These are phyloP conservation scores for Tetramorium alpestre DNA, from an alignment of 1,140 invertebrate species.

Conservation along the genomic window DNA sequence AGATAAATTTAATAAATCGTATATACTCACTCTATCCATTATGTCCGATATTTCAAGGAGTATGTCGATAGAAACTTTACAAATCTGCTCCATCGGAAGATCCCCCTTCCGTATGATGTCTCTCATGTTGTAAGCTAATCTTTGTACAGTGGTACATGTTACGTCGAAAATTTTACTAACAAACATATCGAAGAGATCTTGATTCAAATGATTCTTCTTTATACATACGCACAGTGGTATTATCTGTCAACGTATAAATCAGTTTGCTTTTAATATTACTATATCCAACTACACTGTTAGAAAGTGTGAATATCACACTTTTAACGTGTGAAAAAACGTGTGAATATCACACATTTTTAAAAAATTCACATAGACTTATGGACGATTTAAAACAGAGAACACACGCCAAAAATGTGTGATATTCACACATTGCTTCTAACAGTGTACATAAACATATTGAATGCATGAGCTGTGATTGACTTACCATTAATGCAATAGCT, in stretches of 20 bases:
- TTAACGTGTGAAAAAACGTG: too few species aligned
- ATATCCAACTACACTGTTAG: background rate
- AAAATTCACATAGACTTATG: too few species aligned
- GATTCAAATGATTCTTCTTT: conserved; percentile 75
- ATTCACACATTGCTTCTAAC: too few species aligned
- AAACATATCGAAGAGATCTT: conserved; percentile 88
- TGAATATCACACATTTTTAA: too few species aligned
- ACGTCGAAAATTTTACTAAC: conserved; percentile 88
- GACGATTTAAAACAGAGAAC: too few species aligned
- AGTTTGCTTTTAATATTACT: conserved; percentile 61
- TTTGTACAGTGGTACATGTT: conserved; percentile 88
- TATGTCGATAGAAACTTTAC: conserved; percentile 83
- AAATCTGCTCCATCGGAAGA: conserved; percentile 81
- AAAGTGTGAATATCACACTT: too few species aligned
- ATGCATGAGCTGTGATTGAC: conserved; percentile 55
- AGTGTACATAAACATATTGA: conserved; percentile 50
- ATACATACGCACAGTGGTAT: conserved; percentile 87
- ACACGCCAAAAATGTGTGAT: too few species aligned
- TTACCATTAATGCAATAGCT: conserved; percentile 86
- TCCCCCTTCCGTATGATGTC: conserved; percentile 82
- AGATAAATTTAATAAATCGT: background rate
- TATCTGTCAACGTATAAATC: conserved; percentile 84
- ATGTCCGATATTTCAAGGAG: conserved; percentile 86
- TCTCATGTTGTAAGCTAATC: conserved; percentile 87
- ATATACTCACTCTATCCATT: conserved; percentile 87